A percentile compares a stretch with the other conserved stretches of the same genome.
Conservation (phyloP, 2,113 vertebrate genomes). For the Eulemur macaco region DNA sequence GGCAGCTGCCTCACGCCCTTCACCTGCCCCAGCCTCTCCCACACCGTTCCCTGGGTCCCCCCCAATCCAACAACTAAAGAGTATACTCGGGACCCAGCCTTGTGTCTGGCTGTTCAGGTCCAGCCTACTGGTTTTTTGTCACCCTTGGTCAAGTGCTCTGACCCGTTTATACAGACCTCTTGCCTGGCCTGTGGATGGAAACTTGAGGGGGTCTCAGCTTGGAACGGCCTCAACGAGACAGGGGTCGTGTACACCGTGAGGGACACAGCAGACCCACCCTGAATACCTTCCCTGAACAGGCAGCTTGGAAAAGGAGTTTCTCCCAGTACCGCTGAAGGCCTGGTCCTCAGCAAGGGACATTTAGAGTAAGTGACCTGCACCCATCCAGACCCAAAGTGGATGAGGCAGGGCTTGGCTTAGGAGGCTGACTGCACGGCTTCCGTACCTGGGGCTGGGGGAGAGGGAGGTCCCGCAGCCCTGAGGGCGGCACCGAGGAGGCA, state of each 20-base stretch:
- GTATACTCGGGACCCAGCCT: neutral
- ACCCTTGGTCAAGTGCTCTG: neutral
- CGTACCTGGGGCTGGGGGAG: neutral
- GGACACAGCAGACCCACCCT: too few species aligned
- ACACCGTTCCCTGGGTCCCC: neutral
- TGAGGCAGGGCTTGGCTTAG: neutral
- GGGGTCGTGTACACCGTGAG: neutral
- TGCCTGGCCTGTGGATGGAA: neutral
- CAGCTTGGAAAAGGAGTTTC: neutral
- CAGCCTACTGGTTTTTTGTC: neutral
- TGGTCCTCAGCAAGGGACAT: too few species aligned
- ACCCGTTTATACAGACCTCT: neutral
- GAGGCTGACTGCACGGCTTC: neutral
- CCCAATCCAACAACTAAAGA: neutral
- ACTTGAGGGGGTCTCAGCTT: neutral
- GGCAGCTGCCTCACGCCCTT: neutral
- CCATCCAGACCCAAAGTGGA: fast-evolving
- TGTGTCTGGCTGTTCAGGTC: neutral
- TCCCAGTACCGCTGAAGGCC: neutral
- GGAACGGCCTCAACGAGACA: too few species aligned
- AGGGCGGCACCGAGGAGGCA: neutral
- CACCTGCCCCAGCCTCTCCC: neutral
- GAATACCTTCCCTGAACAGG: neutral
- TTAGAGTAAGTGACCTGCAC: neutral
- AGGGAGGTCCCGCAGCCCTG: fast-evolving